A percentile compares a stretch with the other conserved stretches of the same genome.
phyloP scores from a whole-genome alignment of 2,797 vertebrate species.

The Alosa sapidissima region DNA sequence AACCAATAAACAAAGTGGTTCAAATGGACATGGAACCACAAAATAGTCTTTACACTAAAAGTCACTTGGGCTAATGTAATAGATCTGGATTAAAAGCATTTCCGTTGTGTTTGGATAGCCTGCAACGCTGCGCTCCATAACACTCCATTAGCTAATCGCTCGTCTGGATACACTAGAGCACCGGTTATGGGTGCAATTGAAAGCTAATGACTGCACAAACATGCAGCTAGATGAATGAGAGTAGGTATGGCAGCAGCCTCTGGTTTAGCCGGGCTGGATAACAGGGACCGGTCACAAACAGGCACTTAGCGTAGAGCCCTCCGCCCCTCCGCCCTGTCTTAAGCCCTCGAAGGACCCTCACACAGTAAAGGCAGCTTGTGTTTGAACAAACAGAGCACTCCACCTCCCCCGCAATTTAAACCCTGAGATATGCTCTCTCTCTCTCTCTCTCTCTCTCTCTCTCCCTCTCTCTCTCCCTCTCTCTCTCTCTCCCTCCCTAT shows the following conservation, averaged over 20 bases:
- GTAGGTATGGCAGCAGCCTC: background rate
- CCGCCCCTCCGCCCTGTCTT: background rate
- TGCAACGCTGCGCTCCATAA: background rate
- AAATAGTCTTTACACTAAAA: background rate
- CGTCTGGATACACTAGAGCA: background rate
- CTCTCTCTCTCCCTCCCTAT: slow-evolving; percentile 16
- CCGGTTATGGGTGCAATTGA: slow-evolving; percentile 15
- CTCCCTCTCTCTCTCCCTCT: background rate
- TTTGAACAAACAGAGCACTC: background rate
- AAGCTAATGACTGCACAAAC: slow-evolving; percentile 22
- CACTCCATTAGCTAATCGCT: slow-evolving; percentile 7
- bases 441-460: background rate
- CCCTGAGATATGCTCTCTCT: background rate
- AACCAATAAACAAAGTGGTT: slow-evolving; percentile 30
- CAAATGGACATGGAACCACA: background rate
- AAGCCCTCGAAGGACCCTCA: slow-evolving; percentile 18
- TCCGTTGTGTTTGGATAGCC: slow-evolving; percentile 16
- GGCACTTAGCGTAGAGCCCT: background rate
- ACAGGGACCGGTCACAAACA: slow-evolving; percentile 21
- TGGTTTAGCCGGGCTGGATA: background rate
- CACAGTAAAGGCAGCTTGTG: slow-evolving; percentile 5
- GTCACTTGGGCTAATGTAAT: slow-evolving; percentile 17
- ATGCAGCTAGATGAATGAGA: background rate
- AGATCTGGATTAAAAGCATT: slow-evolving; percentile 13
- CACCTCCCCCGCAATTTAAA: background rate